phyloP scores from a whole-genome alignment of 1,140 invertebrate species.

The Drosophila sp. region DNA sequence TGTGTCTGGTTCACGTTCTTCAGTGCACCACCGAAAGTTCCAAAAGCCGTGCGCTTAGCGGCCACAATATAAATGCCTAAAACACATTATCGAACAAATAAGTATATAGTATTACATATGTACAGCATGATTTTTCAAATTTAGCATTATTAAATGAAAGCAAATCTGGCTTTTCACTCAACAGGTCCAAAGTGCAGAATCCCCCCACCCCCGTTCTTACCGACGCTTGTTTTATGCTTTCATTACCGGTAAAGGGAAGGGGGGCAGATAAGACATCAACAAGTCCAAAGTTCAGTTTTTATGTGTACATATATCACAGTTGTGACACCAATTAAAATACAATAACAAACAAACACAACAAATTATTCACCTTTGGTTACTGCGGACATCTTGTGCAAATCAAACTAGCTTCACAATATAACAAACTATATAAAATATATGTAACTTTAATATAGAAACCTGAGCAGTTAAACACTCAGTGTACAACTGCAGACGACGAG shows the following conservation, averaged over 20 bases:
- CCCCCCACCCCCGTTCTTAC: slow-evolving; percentile 1
- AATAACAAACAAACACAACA: slow-evolving; percentile 12
- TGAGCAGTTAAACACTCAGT: not conserved
- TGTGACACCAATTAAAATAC: not conserved
- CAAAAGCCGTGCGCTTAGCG: slow-evolving; percentile 99
- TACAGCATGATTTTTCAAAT: slow-evolving; percentile 44
- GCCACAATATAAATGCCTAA: slow-evolving; percentile 97
- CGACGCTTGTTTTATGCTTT: slow-evolving; percentile 4
- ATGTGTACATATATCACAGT: slow-evolving; percentile 12
- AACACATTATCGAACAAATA: slow-evolving; percentile 7
- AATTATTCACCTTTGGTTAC: slow-evolving; percentile 67
- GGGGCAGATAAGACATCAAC: slow-evolving; percentile 64
- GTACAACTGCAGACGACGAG: slow-evolving; percentile 25
- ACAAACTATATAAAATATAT: slow-evolving; percentile 13
- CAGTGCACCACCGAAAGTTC: slow-evolving; percentile 96
- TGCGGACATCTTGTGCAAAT: slow-evolving; percentile 61
- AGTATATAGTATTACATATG: slow-evolving; percentile 14
- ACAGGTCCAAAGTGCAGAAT: slow-evolving; percentile 75
- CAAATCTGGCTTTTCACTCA: slow-evolving; percentile 58
- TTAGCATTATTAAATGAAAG: slow-evolving; percentile 27
- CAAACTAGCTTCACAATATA: slow-evolving; percentile 19
- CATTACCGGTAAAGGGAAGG: slow-evolving; percentile 6
- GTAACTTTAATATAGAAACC: slow-evolving; percentile 13
- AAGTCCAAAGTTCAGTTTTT: slow-evolving; percentile 69
- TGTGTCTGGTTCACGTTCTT: slow-evolving; percentile 93